A percentile compares a stretch with the other conserved stretches of the same genome.
Evolutionary conservation across 2,113 vertebrate species (phyloP).

Genomic region (Paramisgurnus dabryanus): DNA sequence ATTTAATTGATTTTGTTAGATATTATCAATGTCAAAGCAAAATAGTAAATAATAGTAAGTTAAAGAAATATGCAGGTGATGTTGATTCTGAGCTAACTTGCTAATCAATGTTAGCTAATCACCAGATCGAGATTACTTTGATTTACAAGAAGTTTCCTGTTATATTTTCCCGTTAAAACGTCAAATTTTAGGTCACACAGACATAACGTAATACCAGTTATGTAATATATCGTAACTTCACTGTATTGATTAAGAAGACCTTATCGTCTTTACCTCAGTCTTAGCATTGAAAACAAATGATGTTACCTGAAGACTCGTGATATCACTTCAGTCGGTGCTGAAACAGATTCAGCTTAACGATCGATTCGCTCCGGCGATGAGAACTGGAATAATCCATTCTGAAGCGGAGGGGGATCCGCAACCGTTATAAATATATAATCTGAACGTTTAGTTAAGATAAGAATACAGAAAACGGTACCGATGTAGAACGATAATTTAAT

Average conservation of each 20-base stretch:
- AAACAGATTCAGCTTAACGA: slow-evolving; percentile 78
- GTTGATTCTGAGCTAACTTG: background rate
- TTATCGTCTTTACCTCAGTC: background rate
- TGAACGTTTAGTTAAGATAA: background rate
- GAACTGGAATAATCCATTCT: slow-evolving; percentile 58
- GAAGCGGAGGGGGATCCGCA: background rate
- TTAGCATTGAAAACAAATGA: background rate
- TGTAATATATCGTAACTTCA: background rate
- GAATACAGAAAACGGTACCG: background rate
- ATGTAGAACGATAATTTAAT: rapidly evolving
- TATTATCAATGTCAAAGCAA: background rate
- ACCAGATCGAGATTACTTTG: background rate
- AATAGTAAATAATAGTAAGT: background rate
- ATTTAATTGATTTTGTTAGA: background rate
- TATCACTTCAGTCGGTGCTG: slow-evolving; percentile 79
- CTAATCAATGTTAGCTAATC: background rate
- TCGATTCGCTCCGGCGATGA: slow-evolving; percentile 76
- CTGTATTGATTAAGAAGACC: background rate
- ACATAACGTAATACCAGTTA: slow-evolving; percentile 8
- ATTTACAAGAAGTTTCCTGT: too few species aligned
- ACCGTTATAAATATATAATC: background rate
- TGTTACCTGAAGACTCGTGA: slow-evolving; percentile 78
- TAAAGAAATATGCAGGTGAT: background rate
- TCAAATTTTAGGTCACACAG: background rate
- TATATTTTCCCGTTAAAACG: background rate